phyloP scores from a whole-genome alignment of 2,797 vertebrate species.

The Iguana delicatissima region DNA sequence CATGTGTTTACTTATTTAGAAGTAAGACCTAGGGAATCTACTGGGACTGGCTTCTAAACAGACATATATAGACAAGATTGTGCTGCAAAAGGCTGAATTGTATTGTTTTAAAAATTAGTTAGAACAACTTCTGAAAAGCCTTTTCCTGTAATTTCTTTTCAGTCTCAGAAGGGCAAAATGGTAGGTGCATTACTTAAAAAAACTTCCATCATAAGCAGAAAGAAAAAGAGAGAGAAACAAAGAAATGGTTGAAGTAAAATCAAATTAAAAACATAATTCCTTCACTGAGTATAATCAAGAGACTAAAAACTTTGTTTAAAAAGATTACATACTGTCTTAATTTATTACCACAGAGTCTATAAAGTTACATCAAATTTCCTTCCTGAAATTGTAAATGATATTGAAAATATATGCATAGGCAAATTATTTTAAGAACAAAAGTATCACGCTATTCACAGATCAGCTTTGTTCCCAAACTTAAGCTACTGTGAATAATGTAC shows the following conservation, averaged over 20 bases:
- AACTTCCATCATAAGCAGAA: background rate
- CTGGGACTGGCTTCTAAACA: background rate
- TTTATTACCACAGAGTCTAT: constrained; percentile 25
- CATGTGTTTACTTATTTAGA: background rate
- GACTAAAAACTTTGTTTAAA: constrained; percentile 31
- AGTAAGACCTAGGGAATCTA: background rate
- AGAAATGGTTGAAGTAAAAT: constrained; percentile 28
- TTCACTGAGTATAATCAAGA: constrained; percentile 44
- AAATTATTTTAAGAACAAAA: constrained; percentile 54
- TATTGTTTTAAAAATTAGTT: constrained; percentile 34
- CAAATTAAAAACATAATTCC: constrained; percentile 38
- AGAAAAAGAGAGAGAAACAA: constrained; percentile 26
- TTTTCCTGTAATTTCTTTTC: constrained; percentile 32
- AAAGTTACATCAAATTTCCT: constrained; percentile 53
- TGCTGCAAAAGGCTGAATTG: constrained; percentile 32
- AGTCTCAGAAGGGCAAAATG: constrained; percentile 22
- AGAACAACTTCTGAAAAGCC: constrained; percentile 53
- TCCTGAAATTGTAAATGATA: constrained; percentile 45
- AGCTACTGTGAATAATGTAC: constrained; percentile 48
- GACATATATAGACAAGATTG: background rate
- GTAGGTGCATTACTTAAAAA: constrained; percentile 11
- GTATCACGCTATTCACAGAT: constrained; percentile 50
- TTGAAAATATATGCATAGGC: constrained; percentile 21
- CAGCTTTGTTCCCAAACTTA: constrained; percentile 55
- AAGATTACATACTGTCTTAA: constrained; percentile 18